Conservation (phyloP, 2,797 vertebrate genomes). For the Amazona finschi region DNA sequence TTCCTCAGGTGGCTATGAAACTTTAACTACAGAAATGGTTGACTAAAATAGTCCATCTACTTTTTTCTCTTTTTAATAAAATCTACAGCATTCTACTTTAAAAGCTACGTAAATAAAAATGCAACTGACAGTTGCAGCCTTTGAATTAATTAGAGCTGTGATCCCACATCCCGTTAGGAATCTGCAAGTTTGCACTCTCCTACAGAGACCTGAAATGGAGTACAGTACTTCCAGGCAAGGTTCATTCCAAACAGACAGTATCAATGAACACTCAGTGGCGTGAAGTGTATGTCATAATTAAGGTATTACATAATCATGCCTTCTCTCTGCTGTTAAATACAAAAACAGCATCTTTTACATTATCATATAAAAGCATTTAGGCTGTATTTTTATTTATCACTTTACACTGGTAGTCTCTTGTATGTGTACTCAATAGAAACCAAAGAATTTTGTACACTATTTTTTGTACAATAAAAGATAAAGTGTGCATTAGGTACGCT, state of each 20-base stretch:
- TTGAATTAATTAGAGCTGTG: conserved; percentile 64
- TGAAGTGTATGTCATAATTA: conserved; percentile 76
- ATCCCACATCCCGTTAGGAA: conserved; percentile 71
- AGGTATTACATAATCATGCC: conserved; percentile 82
- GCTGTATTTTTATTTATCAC: conserved; percentile 89
- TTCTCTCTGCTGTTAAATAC: conserved; percentile 83
- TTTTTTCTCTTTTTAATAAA: conserved; percentile 51
- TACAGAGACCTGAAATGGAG: conserved; percentile 64
- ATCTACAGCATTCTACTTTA: conserved; percentile 69
- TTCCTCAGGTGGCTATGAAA: conserved; percentile 68
- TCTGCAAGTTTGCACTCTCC: conserved; percentile 64
- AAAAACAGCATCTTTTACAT: conserved; percentile 87
- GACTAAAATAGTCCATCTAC: conserved; percentile 74
- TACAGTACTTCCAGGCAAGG: conserved; percentile 80
- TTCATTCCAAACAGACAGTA: conserved; percentile 79
- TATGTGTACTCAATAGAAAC: conserved; percentile 95
- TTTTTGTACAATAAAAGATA: conserved; percentile 99
- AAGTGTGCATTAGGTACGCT: conserved; percentile 99
- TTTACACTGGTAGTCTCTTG: conserved; percentile 87
- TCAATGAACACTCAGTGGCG: conserved; percentile 78
- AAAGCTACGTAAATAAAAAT: conserved; percentile 69
- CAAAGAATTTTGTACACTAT: conserved; percentile 96
- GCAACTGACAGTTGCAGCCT: conserved; percentile 70
- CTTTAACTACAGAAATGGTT: conserved; percentile 60
- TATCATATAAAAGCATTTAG: conserved; percentile 95